These are phyloP conservation scores for Dinocampus coccinellae DNA, from an alignment of 2,888 invertebrate species.

Conservation along the genomic window DNA sequence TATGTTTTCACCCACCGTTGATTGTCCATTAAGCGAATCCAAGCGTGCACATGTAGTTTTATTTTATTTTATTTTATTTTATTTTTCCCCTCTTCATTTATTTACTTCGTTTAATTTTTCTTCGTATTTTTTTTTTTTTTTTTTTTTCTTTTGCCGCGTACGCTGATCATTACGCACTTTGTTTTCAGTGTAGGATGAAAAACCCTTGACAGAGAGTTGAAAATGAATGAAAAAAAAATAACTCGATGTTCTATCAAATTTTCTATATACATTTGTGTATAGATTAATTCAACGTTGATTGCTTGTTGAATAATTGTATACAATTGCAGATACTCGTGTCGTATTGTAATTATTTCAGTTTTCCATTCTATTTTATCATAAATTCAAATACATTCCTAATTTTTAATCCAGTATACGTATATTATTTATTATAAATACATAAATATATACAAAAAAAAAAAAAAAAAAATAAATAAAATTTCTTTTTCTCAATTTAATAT, in stretches of 20 bases:
- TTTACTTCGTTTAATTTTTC: constrained; percentile 36
- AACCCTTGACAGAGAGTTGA: neutral
- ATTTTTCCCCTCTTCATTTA: constrained; percentile 5
- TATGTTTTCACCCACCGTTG: constrained; percentile 36
- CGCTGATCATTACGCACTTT: neutral
- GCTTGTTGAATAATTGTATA: constrained; percentile 17
- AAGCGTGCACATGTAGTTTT: constrained; percentile 10
- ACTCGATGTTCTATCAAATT: constrained; percentile 34
- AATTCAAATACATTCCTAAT: neutral
- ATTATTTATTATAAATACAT: neutral
- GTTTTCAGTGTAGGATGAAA: neutral
- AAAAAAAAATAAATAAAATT: neutral
- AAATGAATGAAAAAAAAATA: constrained; percentile 27
- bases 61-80: constrained; percentile 28
- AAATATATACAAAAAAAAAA: too few species aligned
- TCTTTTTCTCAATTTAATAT: neutral
- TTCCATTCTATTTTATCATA: neutral
- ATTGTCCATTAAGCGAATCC: constrained; percentile 47
- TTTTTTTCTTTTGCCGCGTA: neutral
- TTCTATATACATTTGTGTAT: constrained; percentile 30
- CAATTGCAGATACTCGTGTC: neutral
- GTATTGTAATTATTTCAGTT: neutral
- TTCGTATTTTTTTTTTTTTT: constrained; percentile 8
- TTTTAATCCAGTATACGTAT: neutral
- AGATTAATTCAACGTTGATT: constrained; percentile 40